phyloP scores from a whole-genome alignment of 2,113 vertebrate species.

The Jacana jacana region DNA sequence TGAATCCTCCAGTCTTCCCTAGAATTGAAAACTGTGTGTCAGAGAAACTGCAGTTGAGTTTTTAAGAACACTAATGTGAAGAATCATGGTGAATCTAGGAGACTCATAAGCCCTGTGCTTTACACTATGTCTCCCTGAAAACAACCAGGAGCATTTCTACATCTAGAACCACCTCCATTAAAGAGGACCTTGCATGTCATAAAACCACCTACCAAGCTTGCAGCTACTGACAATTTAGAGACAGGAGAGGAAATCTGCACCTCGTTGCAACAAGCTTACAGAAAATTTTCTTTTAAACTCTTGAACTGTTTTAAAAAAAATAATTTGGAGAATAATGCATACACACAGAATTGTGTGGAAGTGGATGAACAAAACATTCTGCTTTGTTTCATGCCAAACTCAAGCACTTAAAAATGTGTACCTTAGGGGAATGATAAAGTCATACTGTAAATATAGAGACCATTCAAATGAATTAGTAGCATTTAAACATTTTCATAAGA shows the following conservation, averaged over 20 bases:
- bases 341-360: not conserved
- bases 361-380: not conserved
- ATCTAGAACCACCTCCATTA: not conserved
- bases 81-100: too few relatives aligned
- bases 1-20: not conserved
- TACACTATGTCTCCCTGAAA: not conserved
- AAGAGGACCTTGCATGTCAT: not conserved
- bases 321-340: too few relatives aligned
- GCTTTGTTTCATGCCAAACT: not conserved
- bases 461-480: conserved; percentile 48
- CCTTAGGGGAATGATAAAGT: not conserved
- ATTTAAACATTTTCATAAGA: conserved; percentile 66
- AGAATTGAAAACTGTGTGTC: not conserved
- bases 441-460: conserved; percentile 30
- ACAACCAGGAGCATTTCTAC: not conserved
- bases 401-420: not conserved
- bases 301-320: not conserved
- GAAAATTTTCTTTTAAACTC: not conserved
- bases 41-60: not conserved
- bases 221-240: not conserved
- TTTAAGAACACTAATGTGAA: not conserved
- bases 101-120: not conserved
- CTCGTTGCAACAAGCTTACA: not conserved
- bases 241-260: not conserved
- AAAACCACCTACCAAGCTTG: not conserved